A percentile compares a stretch with the other conserved stretches of the same genome.
Evolutionary conservation across 1,140 invertebrate genomes (phyloP).

Genomic region (Chironomus tepperi): DNA sequence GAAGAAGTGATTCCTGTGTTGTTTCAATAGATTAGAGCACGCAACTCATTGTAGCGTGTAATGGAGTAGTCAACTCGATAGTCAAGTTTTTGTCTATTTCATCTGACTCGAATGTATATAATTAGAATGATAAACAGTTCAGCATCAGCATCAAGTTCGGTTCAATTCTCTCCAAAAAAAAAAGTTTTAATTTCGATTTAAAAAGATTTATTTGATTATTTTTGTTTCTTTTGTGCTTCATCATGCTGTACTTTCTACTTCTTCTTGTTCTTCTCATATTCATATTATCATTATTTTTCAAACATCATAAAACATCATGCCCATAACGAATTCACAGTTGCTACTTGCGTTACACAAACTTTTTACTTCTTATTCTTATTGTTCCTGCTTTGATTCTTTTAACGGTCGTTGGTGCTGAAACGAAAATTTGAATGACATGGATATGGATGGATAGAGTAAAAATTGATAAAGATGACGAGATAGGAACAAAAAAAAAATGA

Average conservation of each 20-base stretch:
- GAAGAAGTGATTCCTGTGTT: neutral
- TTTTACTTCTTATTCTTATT: neutral
- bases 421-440: too few relatives aligned
- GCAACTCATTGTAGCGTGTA: neutral
- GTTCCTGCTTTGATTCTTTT: too few relatives aligned
- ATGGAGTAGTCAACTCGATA: neutral
- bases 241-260: neutral
- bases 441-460: too few relatives aligned
- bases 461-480: too few relatives aligned
- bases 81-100: neutral
- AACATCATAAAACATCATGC: neutral
- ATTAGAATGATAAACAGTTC: constrained; percentile 18
- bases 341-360: neutral
- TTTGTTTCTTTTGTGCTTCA: neutral
- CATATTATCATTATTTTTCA: neutral
- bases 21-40: neutral
- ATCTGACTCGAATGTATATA: neutral
- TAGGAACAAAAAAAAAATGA: too few relatives aligned
- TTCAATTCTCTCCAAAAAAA: neutral
- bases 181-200: constrained; percentile 9
- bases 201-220: neutral
- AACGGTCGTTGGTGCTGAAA: too few relatives aligned
- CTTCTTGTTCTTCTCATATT: neutral
- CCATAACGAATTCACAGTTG: constrained; percentile 18
- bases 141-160: neutral